A percentile compares a stretch with the other conserved stretches of the same genome.
These are phyloP conservation scores for Lichenostomus cassidix DNA, from an alignment of 2,113 vertebrate species.

Conservation along the genomic window DNA sequence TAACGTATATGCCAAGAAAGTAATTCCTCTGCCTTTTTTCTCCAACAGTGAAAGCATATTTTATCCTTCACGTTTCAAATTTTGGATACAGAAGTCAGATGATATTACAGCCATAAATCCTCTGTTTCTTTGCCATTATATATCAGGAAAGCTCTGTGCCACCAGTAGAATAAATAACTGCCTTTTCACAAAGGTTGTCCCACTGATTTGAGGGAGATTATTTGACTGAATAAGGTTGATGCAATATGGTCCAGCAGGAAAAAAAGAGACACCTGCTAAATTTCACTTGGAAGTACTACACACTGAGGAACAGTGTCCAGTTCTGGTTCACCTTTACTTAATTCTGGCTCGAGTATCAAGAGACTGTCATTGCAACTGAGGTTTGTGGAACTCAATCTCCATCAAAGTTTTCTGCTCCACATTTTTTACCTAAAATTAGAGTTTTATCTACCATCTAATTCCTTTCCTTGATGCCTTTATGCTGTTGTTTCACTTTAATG, in stretches of 20 bases:
- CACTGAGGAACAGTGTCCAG: neutral
- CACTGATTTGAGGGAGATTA: neutral
- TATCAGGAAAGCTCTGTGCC: constrained; percentile 52
- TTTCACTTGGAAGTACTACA: constrained; percentile 31
- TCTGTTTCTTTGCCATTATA: constrained; percentile 31
- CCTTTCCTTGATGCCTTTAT: neutral
- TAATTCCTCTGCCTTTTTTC: constrained; percentile 57
- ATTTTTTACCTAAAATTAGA: neutral
- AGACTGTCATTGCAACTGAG: neutral
- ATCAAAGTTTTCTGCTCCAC: neutral
- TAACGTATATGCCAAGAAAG: constrained; percentile 61
- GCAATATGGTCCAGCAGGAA: neutral
- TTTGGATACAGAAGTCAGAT: constrained; percentile 58
- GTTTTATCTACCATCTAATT: neutral
- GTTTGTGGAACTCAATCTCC: neutral
- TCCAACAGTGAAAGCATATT: constrained; percentile 49
- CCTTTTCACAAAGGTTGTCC: constrained; percentile 14
- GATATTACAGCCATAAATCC: constrained; percentile 54
- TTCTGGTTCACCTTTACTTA: neutral
- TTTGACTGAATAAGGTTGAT: constrained; percentile 5
- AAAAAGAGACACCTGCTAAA: constrained; percentile 51
- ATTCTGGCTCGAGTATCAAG: neutral
- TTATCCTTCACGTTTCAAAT: constrained; percentile 53
- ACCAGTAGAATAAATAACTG: constrained; percentile 30
- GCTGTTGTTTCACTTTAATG: neutral